Conservation (phyloP, 2,888 invertebrate species). For the Drosophila pseudotakahashii region DNA sequence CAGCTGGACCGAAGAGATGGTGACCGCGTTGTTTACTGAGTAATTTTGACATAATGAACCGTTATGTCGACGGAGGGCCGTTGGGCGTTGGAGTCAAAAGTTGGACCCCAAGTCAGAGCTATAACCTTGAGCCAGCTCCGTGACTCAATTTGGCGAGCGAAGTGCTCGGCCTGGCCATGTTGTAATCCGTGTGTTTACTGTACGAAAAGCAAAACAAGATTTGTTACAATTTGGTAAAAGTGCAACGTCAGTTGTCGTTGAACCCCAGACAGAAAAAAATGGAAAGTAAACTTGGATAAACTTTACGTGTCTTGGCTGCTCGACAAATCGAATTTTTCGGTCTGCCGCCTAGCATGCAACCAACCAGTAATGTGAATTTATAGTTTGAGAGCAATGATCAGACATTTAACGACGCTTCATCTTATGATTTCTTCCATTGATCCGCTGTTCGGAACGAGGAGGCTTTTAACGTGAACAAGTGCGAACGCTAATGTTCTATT, state of each 20-base stretch:
- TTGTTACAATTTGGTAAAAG: conserved; percentile 62
- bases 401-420: conserved; percentile 2
- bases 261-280: conserved; percentile 66
- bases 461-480: conserved; percentile 17
- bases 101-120: conserved; percentile 24
- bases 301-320: conserved; percentile 15
- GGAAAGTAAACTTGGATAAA: conserved; percentile 58
- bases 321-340: conserved; percentile 21
- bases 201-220: conserved; percentile 39
- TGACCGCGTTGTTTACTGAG: conserved; percentile 55
- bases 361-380: conserved; percentile 18
- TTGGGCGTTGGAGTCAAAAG: conserved; percentile 27
- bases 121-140: conserved; percentile 63
- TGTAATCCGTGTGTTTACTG: conserved; percentile 58
- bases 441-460: conserved; percentile 4
- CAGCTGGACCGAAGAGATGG: conserved; percentile 13
- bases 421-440: conserved; percentile 25
- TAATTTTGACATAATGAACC: conserved; percentile 77
- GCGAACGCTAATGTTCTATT: conserved; percentile 68
- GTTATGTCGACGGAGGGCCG: conserved; percentile 60
- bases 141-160: conserved; percentile 46
- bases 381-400: conserved; percentile 2
- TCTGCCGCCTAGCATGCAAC: conserved; percentile 20
- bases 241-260: conserved; percentile 75
- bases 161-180: conserved; percentile 49